phyloP scores from a whole-genome alignment of 2,797 vertebrate species.

The Dromococcyx pavoninus region DNA sequence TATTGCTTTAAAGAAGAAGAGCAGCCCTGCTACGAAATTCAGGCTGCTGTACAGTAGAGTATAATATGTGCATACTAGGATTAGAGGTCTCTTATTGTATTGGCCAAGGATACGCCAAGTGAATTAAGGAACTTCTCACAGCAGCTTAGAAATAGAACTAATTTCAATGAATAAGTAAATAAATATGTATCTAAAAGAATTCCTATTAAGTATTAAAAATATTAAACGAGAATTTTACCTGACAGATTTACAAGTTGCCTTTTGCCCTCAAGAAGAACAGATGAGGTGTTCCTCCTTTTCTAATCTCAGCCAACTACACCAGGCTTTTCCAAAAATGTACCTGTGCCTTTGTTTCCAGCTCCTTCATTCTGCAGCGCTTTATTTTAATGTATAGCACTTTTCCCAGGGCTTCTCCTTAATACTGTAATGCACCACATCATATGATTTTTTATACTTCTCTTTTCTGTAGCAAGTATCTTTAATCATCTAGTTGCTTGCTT shows the following conservation, averaged over 20 bases:
- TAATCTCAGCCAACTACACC: neutral
- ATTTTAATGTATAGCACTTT: neutral
- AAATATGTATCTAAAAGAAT: neutral
- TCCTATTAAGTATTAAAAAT: neutral
- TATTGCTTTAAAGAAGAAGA: neutral
- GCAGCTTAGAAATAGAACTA: neutral
- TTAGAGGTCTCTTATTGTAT: neutral
- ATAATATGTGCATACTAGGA: neutral
- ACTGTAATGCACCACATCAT: neutral
- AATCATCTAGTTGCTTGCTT: neutral
- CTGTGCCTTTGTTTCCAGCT: neutral
- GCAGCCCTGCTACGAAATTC: neutral
- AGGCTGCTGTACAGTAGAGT: neutral
- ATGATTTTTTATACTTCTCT: neutral
- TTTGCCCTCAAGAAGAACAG: neutral
- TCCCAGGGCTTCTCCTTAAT: neutral
- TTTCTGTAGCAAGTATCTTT: neutral
- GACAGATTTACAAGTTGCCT: neutral
- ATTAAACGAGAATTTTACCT: conserved; percentile 14
- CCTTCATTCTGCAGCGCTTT: neutral
- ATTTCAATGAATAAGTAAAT: conserved; percentile 10
- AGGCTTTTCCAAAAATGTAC: neutral
- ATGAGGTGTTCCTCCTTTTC: neutral
- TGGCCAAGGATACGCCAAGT: conserved; percentile 14
- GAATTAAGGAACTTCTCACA: conserved; percentile 19